Percentiles rank a stretch among this genome's conserved stretches.
Evolutionary conservation across 1,140 invertebrate species (phyloP).

Genomic region (Panulirus ornatus): DNA sequence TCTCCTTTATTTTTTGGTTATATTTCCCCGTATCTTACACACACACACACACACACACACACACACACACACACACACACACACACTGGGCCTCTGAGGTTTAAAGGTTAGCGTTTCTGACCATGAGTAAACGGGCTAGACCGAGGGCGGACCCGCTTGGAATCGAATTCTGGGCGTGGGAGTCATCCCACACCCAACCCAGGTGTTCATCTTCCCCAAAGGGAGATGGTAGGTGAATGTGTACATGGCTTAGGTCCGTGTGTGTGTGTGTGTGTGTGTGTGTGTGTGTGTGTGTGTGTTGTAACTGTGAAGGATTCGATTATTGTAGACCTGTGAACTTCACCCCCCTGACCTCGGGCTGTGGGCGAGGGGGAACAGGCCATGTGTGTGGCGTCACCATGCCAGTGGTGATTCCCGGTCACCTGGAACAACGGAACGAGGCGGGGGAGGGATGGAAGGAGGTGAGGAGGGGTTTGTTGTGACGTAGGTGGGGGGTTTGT

Average conservation of each 20-base stretch:
- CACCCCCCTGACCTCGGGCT: too few species aligned
- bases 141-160: background rate
- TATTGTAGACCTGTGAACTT: background rate
- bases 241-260: background rate
- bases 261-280: background rate
- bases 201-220: background rate
- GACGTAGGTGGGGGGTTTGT: too few species aligned
- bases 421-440: too few species aligned
- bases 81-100: background rate
- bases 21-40: background rate
- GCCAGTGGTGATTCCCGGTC: too few species aligned
- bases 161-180: background rate
- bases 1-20: too few species aligned
- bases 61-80: background rate
- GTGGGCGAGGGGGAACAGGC: too few species aligned
- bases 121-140: background rate
- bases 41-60: constrained; percentile 7
- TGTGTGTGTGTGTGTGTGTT: background rate
- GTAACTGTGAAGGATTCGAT: background rate
- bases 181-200: too few species aligned
- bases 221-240: background rate
- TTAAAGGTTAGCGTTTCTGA: background rate
- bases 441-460: too few species aligned
- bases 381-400: too few species aligned
- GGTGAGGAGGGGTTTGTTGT: too few species aligned